Evolutionary conservation across 2,888 invertebrate genomes (phyloP), one percentile per base, ranked within the genome.

Genomic region (Ommatoiulus sabulosus): DNA sequence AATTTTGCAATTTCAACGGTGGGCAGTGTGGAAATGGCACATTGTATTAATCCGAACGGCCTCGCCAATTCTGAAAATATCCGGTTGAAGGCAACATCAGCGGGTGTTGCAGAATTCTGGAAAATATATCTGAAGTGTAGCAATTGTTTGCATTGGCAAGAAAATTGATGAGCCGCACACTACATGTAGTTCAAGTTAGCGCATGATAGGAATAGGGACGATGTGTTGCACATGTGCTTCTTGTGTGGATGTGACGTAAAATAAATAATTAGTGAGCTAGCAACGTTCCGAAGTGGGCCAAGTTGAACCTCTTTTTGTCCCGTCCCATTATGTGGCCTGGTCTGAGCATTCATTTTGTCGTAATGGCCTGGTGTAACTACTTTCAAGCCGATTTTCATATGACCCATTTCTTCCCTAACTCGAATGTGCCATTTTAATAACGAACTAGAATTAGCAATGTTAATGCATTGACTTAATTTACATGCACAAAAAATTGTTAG

Each of bases 81-180:
- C 80, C 8, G 7, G 35, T 24, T 24, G 35, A 35, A 43, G 35
- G 80, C 7, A 12, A 7, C 72, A 72, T 24, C 72, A 24, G 72
- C 24, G 24, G 35, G 35, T 80, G 80, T 35, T 63, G 24, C 80
- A 35, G 80, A 80, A 72, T 72, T n/a, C 24, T 10, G 72, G 72
- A 72, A 72, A 72, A 72, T 72, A 1, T 10, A 20, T 72, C 20
- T 3, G 20, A 72, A 72, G 72, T 72, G 20, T 72, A 10, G 80
- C 35, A 80, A 80, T 80, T 80, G 80, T 80, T 80, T 80, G 80
- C 35, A 80, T 80, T 80, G 80, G 80, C 80, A 80, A 10, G 80
- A 8, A 80, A 80, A 80, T 24, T 80, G 80, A 80, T 80, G 80
- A 80, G 80, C 80, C 35, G 24, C 12, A 43, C 35, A 3, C 15